phyloP scores from a whole-genome alignment of 1,140 invertebrate species.

The Bombus breviceps region DNA sequence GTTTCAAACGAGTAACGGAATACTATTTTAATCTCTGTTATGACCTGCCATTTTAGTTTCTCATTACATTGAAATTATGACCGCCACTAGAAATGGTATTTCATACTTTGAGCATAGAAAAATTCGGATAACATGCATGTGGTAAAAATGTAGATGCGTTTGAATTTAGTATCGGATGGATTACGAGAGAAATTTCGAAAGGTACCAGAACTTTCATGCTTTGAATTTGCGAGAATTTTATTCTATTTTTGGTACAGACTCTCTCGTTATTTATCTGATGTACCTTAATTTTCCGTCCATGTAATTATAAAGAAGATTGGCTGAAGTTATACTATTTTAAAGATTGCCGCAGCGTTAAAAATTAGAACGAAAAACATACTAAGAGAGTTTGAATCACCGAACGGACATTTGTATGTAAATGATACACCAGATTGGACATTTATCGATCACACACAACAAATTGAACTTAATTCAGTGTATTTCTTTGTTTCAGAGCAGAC shows the following conservation, averaged over 20 bases:
- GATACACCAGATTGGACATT: too few relatives aligned
- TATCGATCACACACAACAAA: background rate
- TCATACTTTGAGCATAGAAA: background rate
- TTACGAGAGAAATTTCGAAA: background rate
- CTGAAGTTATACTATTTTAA: too few relatives aligned
- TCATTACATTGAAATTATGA: conserved; percentile 7
- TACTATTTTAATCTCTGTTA: background rate
- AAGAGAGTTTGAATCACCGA: too few relatives aligned
- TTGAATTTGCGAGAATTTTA: background rate
- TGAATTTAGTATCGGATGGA: background rate
- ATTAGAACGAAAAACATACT: too few relatives aligned
- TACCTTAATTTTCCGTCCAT: too few relatives aligned
- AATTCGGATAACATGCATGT: background rate
- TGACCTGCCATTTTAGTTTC: background rate
- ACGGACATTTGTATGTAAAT: too few relatives aligned
- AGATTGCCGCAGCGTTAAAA: too few relatives aligned
- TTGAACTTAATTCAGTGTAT: background rate
- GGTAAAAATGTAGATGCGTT: background rate
- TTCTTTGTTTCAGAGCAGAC: background rate
- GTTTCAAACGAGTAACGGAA: background rate
- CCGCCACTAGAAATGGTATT: background rate
- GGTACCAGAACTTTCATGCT: background rate
- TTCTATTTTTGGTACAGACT: too few relatives aligned
- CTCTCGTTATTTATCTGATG: too few relatives aligned
- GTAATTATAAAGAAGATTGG: too few relatives aligned